Base-by-base conservation (phyloP, 2,797 vertebrate species). In the Nyctibius grandis region DNA sequence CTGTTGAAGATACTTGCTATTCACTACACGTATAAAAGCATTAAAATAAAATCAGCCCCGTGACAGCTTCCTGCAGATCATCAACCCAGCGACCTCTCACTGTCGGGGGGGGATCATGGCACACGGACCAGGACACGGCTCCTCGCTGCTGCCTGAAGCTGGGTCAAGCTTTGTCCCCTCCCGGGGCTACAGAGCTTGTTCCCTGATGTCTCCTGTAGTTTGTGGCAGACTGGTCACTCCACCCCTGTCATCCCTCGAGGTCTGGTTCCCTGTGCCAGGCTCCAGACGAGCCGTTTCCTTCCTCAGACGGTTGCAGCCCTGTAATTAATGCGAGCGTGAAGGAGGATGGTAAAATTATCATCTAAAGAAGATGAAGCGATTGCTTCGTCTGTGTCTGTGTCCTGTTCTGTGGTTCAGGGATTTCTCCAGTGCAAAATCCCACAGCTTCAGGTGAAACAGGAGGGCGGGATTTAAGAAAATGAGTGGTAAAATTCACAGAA, bases 111-210 rank as follows among this genome's bases (percentile, higher is more conserved):
- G 34, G 11, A n/a, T 36, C 26, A 5, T 4, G 16, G 64, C 65
- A 14, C 33, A 6, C 1, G 2, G 9, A 17, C 16, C 29, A 15
- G 6, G 25, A 23, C 28, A 3, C 4, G 22, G 36, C 9, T 65
- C 47, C 51, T 42, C 20, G 3, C 29, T 21, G n/a, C 13, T 3
- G 3, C 25, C 2, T 5, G 14, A 31, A 59, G 11, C 31, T 16
- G 33, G 33, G 9, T 3, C 81, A 80, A 9, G 60, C 59, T 59
- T 34, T 56, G 51, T 15, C 31, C 40, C n/a, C 14, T 0, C 33
- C 31, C 0, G 2, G 26, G 26, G 34, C 82, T 29, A 4, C 25
- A 14, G 65, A 26, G 31, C 4, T 50, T 5, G 8, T 51, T 45
- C 53, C 45, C 31, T 40, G 23, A 3, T 15, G 48, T 12, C 67